phyloP scores from a whole-genome alignment of 1,140 invertebrate genomes.

The Meteorus sp. region DNA sequence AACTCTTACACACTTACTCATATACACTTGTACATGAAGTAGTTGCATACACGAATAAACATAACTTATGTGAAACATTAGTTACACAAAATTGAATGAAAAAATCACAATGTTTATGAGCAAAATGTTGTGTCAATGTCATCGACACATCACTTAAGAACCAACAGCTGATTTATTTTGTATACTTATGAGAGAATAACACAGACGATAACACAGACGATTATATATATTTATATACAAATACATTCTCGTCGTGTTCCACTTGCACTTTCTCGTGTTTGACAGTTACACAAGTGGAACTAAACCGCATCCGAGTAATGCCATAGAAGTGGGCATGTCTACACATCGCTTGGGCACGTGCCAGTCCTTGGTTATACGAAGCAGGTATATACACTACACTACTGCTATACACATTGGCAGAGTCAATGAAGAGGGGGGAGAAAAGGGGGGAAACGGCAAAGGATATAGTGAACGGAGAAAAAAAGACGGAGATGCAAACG shows the following conservation, averaged over 20 bases:
- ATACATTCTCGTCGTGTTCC: not conserved
- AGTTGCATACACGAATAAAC: not conserved
- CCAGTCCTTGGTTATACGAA: constrained; percentile 6
- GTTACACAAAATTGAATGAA: no score
- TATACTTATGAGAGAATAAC: not conserved
- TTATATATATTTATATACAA: no score
- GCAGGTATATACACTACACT: no score
- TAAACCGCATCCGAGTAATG: not conserved
- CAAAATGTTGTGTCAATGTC: not conserved
- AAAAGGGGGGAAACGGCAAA: not conserved
- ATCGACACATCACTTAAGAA: not conserved
- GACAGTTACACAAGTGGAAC: constrained; percentile 13
- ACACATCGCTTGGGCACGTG: constrained; percentile 7
- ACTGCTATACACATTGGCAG: no score
- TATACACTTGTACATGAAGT: not conserved
- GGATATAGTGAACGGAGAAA: constrained; percentile 7
- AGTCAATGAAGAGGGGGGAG: not conserved
- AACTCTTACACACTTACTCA: constrained; percentile 8
- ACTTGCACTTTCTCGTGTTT: constrained; percentile 1
- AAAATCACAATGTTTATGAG: no score
- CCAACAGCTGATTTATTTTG: constrained; percentile 10
- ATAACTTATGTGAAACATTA: no score
- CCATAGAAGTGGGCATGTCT: no score
- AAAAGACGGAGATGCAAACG: not conserved
- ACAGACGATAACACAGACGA: no score